Base-by-base conservation (phyloP, 2,113 vertebrate species). In the Cercocebus atys region DNA sequence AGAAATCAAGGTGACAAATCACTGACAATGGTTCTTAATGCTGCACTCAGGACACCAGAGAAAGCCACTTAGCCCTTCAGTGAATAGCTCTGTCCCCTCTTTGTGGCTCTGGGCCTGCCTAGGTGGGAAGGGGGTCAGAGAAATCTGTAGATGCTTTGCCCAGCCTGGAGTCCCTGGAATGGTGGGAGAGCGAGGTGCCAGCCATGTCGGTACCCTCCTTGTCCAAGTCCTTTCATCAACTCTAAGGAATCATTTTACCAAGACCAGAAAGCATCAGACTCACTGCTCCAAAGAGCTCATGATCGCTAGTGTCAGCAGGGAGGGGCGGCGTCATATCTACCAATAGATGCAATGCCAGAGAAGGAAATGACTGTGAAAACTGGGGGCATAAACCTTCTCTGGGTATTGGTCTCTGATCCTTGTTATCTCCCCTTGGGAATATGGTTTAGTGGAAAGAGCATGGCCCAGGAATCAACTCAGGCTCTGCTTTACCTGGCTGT, bases 1-100 rank as follows among this genome's bases (percentile, higher is more conserved):
- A 93, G 87, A 94, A 80, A 70, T 93, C 95, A 84, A 55, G 95
- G 84, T 87, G 94, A 96, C 73, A 86, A 73, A 85, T 93, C 66
- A 94, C 87, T n/a, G 75, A 80, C 89, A 75, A 32, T 1, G 8
- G 8, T 47, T 79, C 87, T 94, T 93, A 93, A 88, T 59, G 64
- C 40, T 43, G 22, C 8, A 45, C 75, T 64, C 66, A 10, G 78
- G 73, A 40, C 78, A 47, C 38, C 20, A 6, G 76, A 94, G 70
- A 95, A 94, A 96, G 84, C 16, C 90, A 90, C 59, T 92, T 70
- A 91, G 43, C 50, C 32, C 73, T 82, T 84, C n/a, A 22, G 73
- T 11, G 16, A 55, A 25, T 11, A 40, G 5, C 83, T 89, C 38
- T 61, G 68, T 50, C 70, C 13, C 40, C 78, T 84, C 45, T 32